Evolutionary conservation across 2,888 invertebrate genomes (phyloP), one percentile per base, ranked within the genome.

Genomic region (Dysmachus trigonus): DNA sequence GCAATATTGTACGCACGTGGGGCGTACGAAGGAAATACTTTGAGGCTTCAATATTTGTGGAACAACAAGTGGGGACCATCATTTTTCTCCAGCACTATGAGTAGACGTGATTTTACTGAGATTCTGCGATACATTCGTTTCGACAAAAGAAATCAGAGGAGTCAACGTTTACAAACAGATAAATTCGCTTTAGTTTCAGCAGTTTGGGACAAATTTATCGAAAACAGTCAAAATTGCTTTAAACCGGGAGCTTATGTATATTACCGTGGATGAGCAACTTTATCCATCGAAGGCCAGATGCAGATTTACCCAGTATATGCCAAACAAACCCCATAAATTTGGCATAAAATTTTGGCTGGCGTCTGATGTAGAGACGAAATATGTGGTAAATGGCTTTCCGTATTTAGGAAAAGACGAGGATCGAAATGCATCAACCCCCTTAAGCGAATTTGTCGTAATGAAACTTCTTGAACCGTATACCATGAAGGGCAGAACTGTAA

Each of bases 1-100:
- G 27, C 7, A 22, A 97, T 22, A 97, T 97, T 13, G 96, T n/a
- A n/a, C n/a, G n/a, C 89, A 95, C 95, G n/a, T 90, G 97, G 96
- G 2, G 95, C 95, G 92, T 94, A 82, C 92, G 93, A 18, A 94
- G 96, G 90, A 93, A 94, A 88, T 97, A 97, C 97, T 93, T 95
- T 73, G 47, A 84, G 30, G 33, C 41, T 76, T 73, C 18, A 86
- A n/a, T 86, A 86, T 84, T 86, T 86, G 33, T 86, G 86, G 84
- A 86, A 86, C 33, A 84, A 86, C 13, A 86, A 83, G 22, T 86
- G 85, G 86, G 85, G 86, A 53, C 72, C 85, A 51, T 1, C 5
- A 22, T 72, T 82, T 72, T 72, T 83, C 41, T n/a, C 71, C 0
- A 33, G 2, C 0, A 71, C 31, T n/a, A 82, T 71, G 71, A 74